phyloP scores from a whole-genome alignment of 2,888 invertebrate genomes.

The Drosophila eohydei region DNA sequence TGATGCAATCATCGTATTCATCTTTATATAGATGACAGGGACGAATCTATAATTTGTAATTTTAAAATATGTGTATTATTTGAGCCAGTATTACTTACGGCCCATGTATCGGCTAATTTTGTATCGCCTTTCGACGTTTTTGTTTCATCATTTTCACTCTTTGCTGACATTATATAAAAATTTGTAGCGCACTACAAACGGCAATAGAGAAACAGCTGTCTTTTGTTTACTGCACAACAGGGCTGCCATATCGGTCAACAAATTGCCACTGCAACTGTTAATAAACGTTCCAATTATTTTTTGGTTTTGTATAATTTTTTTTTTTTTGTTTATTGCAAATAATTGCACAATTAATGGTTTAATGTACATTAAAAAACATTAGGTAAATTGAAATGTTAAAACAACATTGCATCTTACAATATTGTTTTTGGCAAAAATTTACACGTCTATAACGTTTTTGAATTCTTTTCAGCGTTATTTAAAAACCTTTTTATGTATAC shows the following conservation, averaged over 20 bases:
- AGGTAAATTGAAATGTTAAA: slow-evolving; percentile 47
- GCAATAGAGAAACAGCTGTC: slow-evolving; percentile 34
- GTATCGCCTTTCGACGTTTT: slow-evolving; percentile 28
- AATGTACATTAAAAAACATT: slow-evolving; percentile 54
- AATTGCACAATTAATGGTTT: slow-evolving; percentile 69
- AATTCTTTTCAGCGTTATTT: slow-evolving; percentile 18
- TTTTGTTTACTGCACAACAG: slow-evolving; percentile 39
- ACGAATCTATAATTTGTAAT: slow-evolving; percentile 87
- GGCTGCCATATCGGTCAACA: slow-evolving; percentile 34
- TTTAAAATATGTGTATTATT: slow-evolving; percentile 17
- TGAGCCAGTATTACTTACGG: slow-evolving; percentile 60
- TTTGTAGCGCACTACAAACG: not conserved
- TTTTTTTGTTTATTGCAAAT: slow-evolving; percentile 58
- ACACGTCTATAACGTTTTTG: slow-evolving; percentile 20
- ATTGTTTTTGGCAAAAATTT: slow-evolving; percentile 31
- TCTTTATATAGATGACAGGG: slow-evolving; percentile 92
- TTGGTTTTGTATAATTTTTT: slow-evolving; percentile 36
- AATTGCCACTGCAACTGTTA: not conserved
- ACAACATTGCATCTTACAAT: slow-evolving; percentile 43
- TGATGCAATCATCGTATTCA: slow-evolving; percentile 92
- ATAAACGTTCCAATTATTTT: not conserved
- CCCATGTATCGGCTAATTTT: slow-evolving; percentile 75
- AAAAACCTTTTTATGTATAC: slow-evolving; percentile 19
- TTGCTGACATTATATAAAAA: slow-evolving; percentile 59
- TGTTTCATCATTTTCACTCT: slow-evolving; percentile 50